Conservation (phyloP, 2,888 invertebrate genomes). For the Dicyrtoma fusca region DNA sequence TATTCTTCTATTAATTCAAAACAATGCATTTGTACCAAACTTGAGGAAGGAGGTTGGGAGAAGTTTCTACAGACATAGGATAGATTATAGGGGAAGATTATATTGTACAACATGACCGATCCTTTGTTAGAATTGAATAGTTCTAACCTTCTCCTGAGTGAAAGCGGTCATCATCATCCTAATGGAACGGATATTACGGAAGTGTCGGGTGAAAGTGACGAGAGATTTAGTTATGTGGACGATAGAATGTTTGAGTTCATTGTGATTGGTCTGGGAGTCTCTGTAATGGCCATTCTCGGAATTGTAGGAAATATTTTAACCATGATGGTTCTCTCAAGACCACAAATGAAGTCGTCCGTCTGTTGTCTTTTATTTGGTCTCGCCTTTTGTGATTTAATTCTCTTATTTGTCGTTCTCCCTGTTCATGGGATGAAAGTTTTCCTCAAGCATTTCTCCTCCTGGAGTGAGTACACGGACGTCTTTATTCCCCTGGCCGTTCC, state of each 20-base stretch:
- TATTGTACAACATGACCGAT: neutral
- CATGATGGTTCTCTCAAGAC: slow-evolving; percentile 84
- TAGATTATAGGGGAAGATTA: too few species aligned
- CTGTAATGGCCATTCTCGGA: slow-evolving; percentile 67
- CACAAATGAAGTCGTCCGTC: slow-evolving; percentile 93
- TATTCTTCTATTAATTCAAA: too few species aligned
- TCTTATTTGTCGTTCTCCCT: slow-evolving; percentile 80
- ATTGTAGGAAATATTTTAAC: slow-evolving; percentile 87
- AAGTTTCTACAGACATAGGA: too few species aligned
- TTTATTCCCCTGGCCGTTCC: slow-evolving; percentile 35
- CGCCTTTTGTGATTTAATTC: slow-evolving; percentile 87
- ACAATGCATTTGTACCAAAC: too few species aligned
- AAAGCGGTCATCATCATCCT: neutral
- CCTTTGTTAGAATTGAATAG: neutral
- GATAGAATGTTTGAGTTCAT: slow-evolving; percentile 37
- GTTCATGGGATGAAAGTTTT: slow-evolving; percentile 85
- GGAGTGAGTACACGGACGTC: slow-evolving; percentile 16
- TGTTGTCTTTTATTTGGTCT: slow-evolving; percentile 91
- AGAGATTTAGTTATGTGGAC: slow-evolving; percentile 12
- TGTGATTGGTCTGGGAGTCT: slow-evolving; percentile 37
- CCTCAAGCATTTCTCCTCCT: slow-evolving; percentile 73
- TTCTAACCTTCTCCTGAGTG: neutral
- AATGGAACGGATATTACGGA: neutral
- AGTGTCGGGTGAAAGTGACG: neutral
- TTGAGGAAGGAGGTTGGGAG: too few species aligned